phyloP scores from a whole-genome alignment of 2,888 invertebrate genomes.

The Prionchulus punctatus region DNA sequence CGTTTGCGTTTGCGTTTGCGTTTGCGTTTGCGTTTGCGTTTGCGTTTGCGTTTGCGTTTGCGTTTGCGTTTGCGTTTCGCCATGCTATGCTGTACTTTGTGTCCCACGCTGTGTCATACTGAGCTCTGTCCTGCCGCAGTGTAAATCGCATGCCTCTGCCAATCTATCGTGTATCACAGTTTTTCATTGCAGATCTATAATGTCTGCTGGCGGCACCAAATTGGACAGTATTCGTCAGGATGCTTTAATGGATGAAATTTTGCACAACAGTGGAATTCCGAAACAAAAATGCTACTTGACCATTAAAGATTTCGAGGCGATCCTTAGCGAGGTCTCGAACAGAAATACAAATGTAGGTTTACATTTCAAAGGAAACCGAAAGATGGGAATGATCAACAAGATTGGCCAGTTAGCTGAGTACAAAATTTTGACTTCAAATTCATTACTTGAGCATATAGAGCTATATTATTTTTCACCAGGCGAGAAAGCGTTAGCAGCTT shows the following conservation, averaged over 20 bases:
- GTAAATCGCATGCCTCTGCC: no score
- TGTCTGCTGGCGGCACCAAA: conserved; percentile 24
- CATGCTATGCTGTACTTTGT: no score
- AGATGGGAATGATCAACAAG: not conserved
- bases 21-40: no score
- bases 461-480: not conserved
- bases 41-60: no score
- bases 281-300: conserved; percentile 15
- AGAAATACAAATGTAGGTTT: conserved; percentile 24
- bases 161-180: not conserved
- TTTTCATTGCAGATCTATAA: conserved; percentile 19
- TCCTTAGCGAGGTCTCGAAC: conserved; percentile 20
- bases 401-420: no score
- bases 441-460: no score
- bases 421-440: no score
- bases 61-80: no score
- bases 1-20: no score
- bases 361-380: conserved; percentile 22
- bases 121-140: no score
- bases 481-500: conserved; percentile 26
- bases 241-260: conserved; percentile 14
- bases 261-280: conserved; percentile 11
- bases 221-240: conserved; percentile 19
- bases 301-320: conserved; percentile 24
- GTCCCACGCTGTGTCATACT: no score